Conservation (phyloP, 2,888 invertebrate genomes). For the Catocala nupta region DNA sequence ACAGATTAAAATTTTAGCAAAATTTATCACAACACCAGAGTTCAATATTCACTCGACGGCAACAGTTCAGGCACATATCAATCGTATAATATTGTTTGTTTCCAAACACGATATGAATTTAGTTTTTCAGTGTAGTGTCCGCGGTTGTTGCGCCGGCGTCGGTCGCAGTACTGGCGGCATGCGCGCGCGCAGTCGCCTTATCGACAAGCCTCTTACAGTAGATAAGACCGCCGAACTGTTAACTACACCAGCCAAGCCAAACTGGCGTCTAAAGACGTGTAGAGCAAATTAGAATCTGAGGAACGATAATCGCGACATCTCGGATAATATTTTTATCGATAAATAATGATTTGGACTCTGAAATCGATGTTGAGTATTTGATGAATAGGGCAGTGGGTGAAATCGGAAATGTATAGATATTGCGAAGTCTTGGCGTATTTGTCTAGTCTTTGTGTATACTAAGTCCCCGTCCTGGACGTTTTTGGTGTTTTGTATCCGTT, state of each 20-base stretch:
- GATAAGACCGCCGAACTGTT: slow-evolving; percentile 74
- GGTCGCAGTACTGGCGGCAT: slow-evolving; percentile 70
- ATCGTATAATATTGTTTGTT: slow-evolving; percentile 69
- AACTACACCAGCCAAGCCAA: slow-evolving; percentile 45
- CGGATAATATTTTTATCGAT: slow-evolving; percentile 6
- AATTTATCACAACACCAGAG: slow-evolving; percentile 69
- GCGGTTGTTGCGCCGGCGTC: slow-evolving; percentile 68
- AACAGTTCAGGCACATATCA: slow-evolving; percentile 68
- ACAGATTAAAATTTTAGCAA: slow-evolving; percentile 68
- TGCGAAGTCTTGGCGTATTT: too few relatives aligned
- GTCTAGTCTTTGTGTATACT: too few relatives aligned
- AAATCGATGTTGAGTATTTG: too few relatives aligned
- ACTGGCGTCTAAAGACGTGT: slow-evolving; percentile 9
- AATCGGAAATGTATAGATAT: too few relatives aligned
- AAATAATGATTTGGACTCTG: not conserved
- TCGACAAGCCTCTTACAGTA: slow-evolving; percentile 73
- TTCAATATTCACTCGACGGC: slow-evolving; percentile 74
- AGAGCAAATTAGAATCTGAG: too few relatives aligned
- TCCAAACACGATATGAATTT: slow-evolving; percentile 57
- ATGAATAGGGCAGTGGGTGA: too few relatives aligned
- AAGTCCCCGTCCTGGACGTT: too few relatives aligned
- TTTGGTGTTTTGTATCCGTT: too few relatives aligned
- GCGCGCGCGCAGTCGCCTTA: slow-evolving; percentile 72
- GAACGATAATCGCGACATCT: too few relatives aligned
- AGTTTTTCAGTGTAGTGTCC: slow-evolving; percentile 42